A percentile compares a stretch with the other conserved stretches of the same genome.
Conservation (phyloP, 2,113 vertebrate species). For the Glaucidium brasilianum region DNA sequence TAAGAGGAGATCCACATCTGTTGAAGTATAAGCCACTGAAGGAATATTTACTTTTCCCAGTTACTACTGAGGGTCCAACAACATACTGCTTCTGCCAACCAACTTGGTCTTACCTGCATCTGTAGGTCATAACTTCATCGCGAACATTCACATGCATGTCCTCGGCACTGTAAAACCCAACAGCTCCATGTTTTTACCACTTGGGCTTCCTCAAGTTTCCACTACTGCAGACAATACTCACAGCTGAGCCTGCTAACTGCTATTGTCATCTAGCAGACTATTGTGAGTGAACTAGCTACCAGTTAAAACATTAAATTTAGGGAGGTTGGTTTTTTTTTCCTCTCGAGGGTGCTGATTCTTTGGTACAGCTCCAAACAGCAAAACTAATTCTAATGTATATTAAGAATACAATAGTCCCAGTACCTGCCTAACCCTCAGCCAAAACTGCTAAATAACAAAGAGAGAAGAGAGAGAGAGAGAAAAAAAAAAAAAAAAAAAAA, state of each 20-base stretch:
- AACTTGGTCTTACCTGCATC: background rate
- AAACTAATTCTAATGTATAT: background rate
- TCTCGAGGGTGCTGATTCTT: background rate
- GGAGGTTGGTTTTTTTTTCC: rapidly evolving
- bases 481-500: rapidly evolving
- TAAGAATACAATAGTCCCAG: background rate
- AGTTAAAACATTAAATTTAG: background rate
- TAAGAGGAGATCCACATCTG: background rate
- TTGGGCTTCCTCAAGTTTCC: background rate
- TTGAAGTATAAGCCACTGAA: background rate
- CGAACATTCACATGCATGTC: background rate
- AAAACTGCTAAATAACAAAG: background rate
- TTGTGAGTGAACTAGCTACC: background rate
- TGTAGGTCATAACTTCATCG: background rate
- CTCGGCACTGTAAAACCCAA: rapidly evolving
- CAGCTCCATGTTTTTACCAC: background rate
- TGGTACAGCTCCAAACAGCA: background rate
- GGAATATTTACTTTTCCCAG: background rate
- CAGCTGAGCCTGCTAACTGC: background rate
- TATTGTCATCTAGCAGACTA: background rate
- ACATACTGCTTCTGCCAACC: background rate
- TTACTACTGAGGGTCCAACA: background rate
- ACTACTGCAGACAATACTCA: background rate
- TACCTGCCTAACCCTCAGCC: background rate
- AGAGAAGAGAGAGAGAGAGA: rapidly evolving